Base-by-base conservation (phyloP, 2,113 vertebrate genomes). In the Psammodynastes pulverulentus region DNA sequence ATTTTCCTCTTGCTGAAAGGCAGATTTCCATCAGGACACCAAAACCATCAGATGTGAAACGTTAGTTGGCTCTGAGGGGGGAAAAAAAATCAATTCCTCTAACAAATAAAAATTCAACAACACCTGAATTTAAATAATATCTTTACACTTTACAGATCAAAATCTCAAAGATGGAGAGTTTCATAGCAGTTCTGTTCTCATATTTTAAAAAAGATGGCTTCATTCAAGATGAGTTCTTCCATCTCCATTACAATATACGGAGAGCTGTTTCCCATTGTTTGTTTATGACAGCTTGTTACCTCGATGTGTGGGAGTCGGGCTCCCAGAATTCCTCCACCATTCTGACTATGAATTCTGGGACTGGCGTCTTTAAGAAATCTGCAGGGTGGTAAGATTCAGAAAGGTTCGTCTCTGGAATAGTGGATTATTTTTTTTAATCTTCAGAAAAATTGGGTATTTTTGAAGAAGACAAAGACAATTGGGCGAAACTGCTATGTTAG, bases 41-140 rank as follows among this genome's bases (percentile, higher is more conserved):
- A 0, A 46, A 84, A 46, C 86, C 58, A 89, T 34, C 89, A 62
- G 12, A 51, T 5, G 12, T 52, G 89, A 93, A 72, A 89, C 24
- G 93, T 86, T 89, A 90, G 89, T 91, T 90, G 26, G 90, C 86
- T 91, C 56, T 92, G 0, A 91, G 88, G 79, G 52, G 54, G 8
- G 8, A 2, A 49, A 89, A 89, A 92, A 84, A 17, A 67, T 84
- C 88, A 79, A 86, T 56, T 89, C 39, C 39, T 49, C 86, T 13
- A 51, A 46, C 45, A 48, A 91, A 23, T 23, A 88, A 93, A 51
- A 54, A 15, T 62, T 39, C 12, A 43, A 87, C 21, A 88, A 21
- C 45, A 39, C 84, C 0, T 0, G 0, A 0, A 49, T 10, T 0
- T 58, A 0, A 67, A 56, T 88, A 52, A n/a, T 91, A n/a, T n/a